A percentile compares a stretch with the other conserved stretches of the same genome.
phyloP scores from a whole-genome alignment of 2,113 vertebrate genomes.

The Apaloderma vittatum region DNA sequence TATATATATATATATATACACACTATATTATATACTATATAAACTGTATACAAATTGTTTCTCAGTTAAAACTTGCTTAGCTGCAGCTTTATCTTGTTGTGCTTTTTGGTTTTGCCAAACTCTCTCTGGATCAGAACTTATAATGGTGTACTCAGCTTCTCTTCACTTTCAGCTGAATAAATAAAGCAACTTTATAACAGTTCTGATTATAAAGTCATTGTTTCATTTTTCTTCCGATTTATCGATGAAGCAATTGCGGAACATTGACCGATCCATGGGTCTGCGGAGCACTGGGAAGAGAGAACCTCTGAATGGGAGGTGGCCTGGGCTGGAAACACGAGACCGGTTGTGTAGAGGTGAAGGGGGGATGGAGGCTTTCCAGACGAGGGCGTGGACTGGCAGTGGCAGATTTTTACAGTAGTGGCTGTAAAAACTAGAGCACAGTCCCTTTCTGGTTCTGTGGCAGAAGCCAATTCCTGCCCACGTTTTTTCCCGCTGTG shows the following conservation, averaged over 20 bases:
- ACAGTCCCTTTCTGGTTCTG: background rate
- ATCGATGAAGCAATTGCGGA: background rate
- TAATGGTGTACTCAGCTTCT: background rate
- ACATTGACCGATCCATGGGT: background rate
- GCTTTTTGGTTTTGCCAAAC: background rate
- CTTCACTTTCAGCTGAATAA: background rate
- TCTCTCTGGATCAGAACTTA: background rate
- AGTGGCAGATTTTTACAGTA: background rate
- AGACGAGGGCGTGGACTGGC: fast-evolving
- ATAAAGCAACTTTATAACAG: background rate
- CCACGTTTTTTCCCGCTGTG: background rate
- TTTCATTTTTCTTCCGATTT: background rate
- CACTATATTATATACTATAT: no score
- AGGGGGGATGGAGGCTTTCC: background rate
- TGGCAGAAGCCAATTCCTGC: background rate
- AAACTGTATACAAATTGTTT: background rate
- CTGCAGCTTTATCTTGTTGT: background rate
- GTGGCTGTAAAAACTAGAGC: background rate
- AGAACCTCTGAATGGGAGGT: background rate
- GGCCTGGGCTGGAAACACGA: background rate
- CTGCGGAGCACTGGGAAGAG: background rate
- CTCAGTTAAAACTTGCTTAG: background rate
- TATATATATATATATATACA: no score
- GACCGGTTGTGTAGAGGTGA: fast-evolving
- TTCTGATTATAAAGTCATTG: background rate